Conservation (phyloP, 2,113 vertebrate species). For the Myrmophylax atrothorax region DNA sequence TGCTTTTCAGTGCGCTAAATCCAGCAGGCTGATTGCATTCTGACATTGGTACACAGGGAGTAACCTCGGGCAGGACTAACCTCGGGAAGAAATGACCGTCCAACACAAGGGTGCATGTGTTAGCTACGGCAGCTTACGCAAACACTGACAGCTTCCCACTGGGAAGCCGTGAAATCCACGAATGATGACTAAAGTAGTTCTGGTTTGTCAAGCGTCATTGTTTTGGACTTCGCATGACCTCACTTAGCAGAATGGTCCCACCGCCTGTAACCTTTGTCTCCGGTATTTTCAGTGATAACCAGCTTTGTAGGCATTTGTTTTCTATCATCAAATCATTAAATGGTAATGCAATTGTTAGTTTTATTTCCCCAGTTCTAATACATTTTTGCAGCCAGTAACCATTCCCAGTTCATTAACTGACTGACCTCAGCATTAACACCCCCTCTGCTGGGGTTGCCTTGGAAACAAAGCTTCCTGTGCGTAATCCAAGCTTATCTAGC, state of each 20-base stretch:
- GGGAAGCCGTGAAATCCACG: constrained; percentile 1
- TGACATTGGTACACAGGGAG: not conserved
- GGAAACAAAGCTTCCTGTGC: constrained; percentile 87
- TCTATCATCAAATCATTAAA: constrained; percentile 64
- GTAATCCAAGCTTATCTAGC: constrained; percentile 86
- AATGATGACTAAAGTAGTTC: constrained; percentile 1
- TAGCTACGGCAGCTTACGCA: not conserved
- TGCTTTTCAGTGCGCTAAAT: not conserved
- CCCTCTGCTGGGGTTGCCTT: constrained; percentile 76
- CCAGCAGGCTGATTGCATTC: not conserved
- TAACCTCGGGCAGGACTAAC: not conserved
- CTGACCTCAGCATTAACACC: constrained; percentile 77
- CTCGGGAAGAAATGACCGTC: not conserved
- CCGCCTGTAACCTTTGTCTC: constrained; percentile 14
- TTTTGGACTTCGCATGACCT: constrained; percentile 19
- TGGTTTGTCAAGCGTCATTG: not conserved
- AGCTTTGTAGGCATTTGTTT: constrained; percentile 55
- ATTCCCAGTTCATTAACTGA: constrained; percentile 83
- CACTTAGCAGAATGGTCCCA: not conserved
- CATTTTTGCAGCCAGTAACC: constrained; percentile 73
- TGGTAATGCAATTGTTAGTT: constrained; percentile 68
- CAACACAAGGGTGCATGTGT: not conserved
- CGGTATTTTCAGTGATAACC: not conserved
- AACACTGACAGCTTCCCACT: not conserved
- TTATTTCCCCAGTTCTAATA: constrained; percentile 55